Base-by-base conservation (phyloP, 2,888 invertebrate species). In the Agonopterix arenella region DNA sequence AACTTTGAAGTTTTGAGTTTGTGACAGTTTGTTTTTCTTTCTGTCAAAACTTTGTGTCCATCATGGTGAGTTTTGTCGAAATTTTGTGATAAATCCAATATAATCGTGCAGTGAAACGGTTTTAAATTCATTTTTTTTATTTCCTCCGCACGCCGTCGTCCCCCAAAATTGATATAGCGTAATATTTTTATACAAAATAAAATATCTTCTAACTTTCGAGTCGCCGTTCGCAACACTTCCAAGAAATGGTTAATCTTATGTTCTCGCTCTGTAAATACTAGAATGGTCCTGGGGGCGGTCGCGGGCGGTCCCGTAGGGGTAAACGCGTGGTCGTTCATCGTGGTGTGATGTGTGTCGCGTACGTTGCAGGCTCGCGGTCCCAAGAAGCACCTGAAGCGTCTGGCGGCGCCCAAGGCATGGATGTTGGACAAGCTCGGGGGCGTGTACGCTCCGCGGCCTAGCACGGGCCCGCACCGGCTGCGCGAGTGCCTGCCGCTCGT, bases 391-490 rank as follows among this genome's bases (percentile, higher is more conserved):
- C 92, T 99, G 92, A 99, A 99, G 94, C 98, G 99, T 90, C 92
- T 99, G 76, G 95, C 96, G 84, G 99, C 99, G 54, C 99, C 99
- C 9, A 98, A 98, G 90, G 97, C 99, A 95, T 99, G 99, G 99
- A 99, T 99, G 98, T 93, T 99, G 93, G 99, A 98, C 92, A 99
- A 99, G 90, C 91, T 99, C 71, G 97, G 98, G 60, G 99, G 99
- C 77, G 97, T 97, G 53, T 99, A 97, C 81, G 99, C 99, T 64
- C 99, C 99, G 58, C 94, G 98, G 72, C 99, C 99, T 56, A 96
- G 97, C 77, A 95, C 97, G 61, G 99, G 99, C 52, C 99, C 99
- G 54, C 99, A 99, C 92, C 98, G 98, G 86, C 90, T 98, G 64
- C 93, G 99, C 67, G 99, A 99, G 89, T 99, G 98, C 51, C 90